phyloP scores from a whole-genome alignment of 2,888 invertebrate species.

The Cantharis rufa region DNA sequence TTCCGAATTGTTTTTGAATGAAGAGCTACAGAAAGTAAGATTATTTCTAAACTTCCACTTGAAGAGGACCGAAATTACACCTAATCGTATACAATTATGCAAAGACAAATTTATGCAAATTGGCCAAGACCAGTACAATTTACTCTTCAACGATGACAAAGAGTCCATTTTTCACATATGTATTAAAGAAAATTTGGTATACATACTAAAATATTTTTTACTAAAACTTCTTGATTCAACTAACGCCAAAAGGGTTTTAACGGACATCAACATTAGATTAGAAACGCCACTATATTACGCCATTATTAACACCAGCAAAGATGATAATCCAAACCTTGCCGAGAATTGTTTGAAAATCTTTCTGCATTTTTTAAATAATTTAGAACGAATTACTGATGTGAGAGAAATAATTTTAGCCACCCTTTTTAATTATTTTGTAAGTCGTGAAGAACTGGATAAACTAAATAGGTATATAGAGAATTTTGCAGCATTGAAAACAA shows the following conservation, averaged over 20 bases:
- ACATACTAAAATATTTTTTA: constrained; percentile 9
- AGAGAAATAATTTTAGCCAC: constrained; percentile 7
- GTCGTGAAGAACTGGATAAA: neutral
- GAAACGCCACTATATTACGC: constrained; percentile 11
- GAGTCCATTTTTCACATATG: constrained; percentile 16
- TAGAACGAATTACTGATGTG: neutral
- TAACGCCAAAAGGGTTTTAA: neutral
- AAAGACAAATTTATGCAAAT: neutral
- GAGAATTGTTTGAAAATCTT: neutral
- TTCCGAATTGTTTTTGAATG: neutral
- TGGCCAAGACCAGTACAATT: neutral
- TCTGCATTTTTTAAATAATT: constrained; percentile 1
- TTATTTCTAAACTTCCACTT: constrained; percentile 15
- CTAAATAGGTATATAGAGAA: neutral
- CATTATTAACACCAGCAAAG: neutral
- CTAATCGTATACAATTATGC: constrained; percentile 1
- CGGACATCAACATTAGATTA: constrained; percentile 1
- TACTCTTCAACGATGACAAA: neutral
- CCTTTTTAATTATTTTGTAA: constrained; percentile 3
- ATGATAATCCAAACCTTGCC: neutral
- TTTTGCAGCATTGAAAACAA: neutral
- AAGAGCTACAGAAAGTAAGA: constrained; percentile 11
- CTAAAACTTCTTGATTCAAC: neutral
- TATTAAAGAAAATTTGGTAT: constrained; percentile 10
- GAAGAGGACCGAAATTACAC: neutral